These are phyloP conservation scores for Helicorthomorpha holstii DNA, from an alignment of 1,140 invertebrate genomes.

Conservation along the genomic window DNA sequence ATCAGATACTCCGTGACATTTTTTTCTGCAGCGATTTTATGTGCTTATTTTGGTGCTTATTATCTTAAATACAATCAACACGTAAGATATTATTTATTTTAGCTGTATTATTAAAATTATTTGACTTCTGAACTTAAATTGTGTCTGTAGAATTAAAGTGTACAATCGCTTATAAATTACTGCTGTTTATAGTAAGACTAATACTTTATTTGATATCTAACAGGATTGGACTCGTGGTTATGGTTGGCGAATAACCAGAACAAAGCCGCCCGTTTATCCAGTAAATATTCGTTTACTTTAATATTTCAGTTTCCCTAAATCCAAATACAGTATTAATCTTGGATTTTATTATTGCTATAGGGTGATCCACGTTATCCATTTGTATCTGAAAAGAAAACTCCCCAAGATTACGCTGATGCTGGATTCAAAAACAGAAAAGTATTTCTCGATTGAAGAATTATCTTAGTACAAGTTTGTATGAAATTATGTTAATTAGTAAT, in stretches of 20 bases:
- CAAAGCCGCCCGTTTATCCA: conserved; percentile 34
- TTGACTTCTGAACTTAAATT: too few relatives aligned
- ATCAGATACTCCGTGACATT: conserved; percentile 3
- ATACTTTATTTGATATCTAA: background rate
- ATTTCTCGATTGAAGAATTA: conserved; percentile 6
- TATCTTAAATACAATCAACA: conserved; percentile 61
- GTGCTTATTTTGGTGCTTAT: conserved; percentile 38
- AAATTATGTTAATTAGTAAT: too few relatives aligned
- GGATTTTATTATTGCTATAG: too few relatives aligned
- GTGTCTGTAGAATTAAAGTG: too few relatives aligned
- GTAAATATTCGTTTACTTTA: conserved; percentile 15
- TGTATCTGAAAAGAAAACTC: conserved; percentile 31
- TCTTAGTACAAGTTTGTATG: too few relatives aligned
- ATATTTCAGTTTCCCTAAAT: background rate
- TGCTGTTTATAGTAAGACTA: background rate
- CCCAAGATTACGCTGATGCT: conserved; percentile 42
- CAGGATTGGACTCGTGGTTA: conserved; percentile 51
- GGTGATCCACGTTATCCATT: conserved; percentile 43
- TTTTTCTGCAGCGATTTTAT: conserved; percentile 34
- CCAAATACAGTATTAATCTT: background rate
- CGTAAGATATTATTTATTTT: conserved; percentile 29
- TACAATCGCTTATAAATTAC: too few relatives aligned
- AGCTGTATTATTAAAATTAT: background rate
- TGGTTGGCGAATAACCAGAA: conserved; percentile 40
- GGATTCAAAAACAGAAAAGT: conserved; percentile 36